Conservation (phyloP, 2,888 invertebrate genomes). For the Epinotia brunnichana region DNA sequence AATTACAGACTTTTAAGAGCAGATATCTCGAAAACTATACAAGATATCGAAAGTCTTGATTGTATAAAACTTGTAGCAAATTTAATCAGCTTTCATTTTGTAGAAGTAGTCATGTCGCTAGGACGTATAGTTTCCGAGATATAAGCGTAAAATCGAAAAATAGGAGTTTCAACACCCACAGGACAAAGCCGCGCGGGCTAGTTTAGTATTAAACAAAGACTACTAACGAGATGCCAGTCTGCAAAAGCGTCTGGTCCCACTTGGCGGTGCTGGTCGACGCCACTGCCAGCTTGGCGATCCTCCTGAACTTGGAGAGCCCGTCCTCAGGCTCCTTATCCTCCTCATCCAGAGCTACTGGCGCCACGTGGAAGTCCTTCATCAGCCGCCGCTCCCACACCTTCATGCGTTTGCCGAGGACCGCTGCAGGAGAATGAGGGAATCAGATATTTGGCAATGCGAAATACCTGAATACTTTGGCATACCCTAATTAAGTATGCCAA, state of each 20-base stretch:
- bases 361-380: slow-evolving; percentile 94
- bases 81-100: no score
- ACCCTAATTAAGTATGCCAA: not conserved
- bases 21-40: no score
- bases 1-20: no score
- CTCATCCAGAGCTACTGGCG: slow-evolving; percentile 87
- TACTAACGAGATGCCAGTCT: slow-evolving; percentile 83
- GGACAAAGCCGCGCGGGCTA: no score
- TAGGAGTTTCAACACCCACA: no score
- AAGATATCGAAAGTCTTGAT: no score
- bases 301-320: slow-evolving; percentile 87
- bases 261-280: slow-evolving; percentile 87
- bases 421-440: slow-evolving; percentile 65
- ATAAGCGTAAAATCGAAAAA: no score
- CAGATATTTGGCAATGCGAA: not conserved
- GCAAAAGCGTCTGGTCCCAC: slow-evolving; percentile 88
- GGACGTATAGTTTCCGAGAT: no score
- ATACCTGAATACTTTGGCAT: not conserved
- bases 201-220: not conserved
- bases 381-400: slow-evolving; percentile 93
- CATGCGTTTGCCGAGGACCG: slow-evolving; percentile 89
- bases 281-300: slow-evolving; percentile 89
- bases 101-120: no score
- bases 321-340: slow-evolving; percentile 83
- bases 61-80: no score